Evolutionary conservation across 2,797 vertebrate genomes (phyloP), one percentile per base, ranked within the genome.

Genomic region (Botia kubotai): DNA sequence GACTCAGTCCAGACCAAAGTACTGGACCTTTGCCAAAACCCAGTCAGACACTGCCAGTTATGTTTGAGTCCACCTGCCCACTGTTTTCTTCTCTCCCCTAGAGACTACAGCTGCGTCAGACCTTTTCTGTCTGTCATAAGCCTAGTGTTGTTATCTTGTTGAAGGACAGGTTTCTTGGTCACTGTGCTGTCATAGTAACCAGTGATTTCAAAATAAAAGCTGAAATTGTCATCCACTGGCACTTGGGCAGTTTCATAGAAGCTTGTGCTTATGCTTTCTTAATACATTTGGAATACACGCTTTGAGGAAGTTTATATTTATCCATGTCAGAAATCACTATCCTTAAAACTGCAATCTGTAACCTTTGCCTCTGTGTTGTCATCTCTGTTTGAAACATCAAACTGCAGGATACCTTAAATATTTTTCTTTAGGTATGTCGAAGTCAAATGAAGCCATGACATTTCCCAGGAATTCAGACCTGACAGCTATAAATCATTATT

Each of bases 31-130:
- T 29, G 29, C 29, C 36, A 46, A 7, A 43, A 16, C 16, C 14
- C 26, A 55, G 82, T 75, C 82, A 72, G 66, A 67, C 82, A 77
- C 82, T 68, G 78, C 33, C 78, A 80, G 82, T 84, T 78, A 84
- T 43, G 78, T 77, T 73, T 69, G 72, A 80, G 62, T 70, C 67
- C 82, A 83, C 72, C 82, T 80, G 82, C 23, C 77, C 53, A 36
- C 55, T 11, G 48, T 72, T 72, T 77, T 73, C 16, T 3, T 39
- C 36, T 3, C 43, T 58, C 7, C 77, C 19, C 62, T 39, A 72
- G 77, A 74, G 76, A 70, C 58, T 57, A 57, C 68, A 81, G 63
- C 79, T 71, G 72, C 60, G 3, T 4, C 33, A 1, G 2, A 6
- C 0, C 14, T 6, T 57, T 29, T 39, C 53, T n/a, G 8, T 62